Evolutionary conservation across 2,888 invertebrate genomes (phyloP).

Genomic region (Drosophila yooni): DNA sequence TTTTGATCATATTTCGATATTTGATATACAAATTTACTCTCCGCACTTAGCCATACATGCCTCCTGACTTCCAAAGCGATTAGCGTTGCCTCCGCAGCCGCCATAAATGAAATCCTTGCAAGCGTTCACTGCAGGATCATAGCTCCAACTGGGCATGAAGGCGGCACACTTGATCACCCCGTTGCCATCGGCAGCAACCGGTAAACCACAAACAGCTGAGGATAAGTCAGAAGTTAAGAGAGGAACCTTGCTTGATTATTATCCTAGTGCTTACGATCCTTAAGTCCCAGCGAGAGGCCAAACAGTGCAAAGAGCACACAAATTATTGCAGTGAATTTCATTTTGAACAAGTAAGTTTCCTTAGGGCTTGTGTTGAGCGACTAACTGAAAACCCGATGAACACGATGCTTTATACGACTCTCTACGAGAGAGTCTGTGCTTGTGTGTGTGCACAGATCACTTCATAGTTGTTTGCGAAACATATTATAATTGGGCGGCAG

Average conservation of each 20-base stretch:
- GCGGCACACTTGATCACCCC: slow-evolving; percentile 56
- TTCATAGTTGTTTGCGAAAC: slow-evolving; percentile 45
- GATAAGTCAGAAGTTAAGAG: not conserved
- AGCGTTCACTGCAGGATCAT: slow-evolving; percentile 26
- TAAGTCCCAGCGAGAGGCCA: slow-evolving; percentile 50
- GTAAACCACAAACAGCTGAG: slow-evolving; percentile 41
- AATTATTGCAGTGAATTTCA: slow-evolving; percentile 55
- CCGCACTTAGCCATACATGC: slow-evolving; percentile 55
- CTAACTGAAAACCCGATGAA: slow-evolving; percentile 31
- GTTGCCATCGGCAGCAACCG: slow-evolving; percentile 46
- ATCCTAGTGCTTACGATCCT: slow-evolving; percentile 54
- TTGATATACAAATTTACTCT: slow-evolving; percentile 18
- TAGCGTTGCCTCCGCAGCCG: slow-evolving; percentile 73
- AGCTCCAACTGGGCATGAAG: slow-evolving; percentile 41
- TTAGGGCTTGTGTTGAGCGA: slow-evolving; percentile 26
- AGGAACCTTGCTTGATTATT: not conserved
- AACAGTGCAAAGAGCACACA: slow-evolving; percentile 57
- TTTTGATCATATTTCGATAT: not conserved
- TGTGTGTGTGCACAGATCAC: slow-evolving; percentile 21
- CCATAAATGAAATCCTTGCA: slow-evolving; percentile 64
- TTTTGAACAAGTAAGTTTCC: not conserved
- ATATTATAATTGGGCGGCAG: slow-evolving; percentile 20
- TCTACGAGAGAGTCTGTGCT: not conserved
- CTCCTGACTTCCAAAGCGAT: slow-evolving; percentile 47
- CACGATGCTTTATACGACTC: slow-evolving; percentile 50